Conservation (phyloP, 2,888 invertebrate genomes). For the Pogonocherus hispidulus region DNA sequence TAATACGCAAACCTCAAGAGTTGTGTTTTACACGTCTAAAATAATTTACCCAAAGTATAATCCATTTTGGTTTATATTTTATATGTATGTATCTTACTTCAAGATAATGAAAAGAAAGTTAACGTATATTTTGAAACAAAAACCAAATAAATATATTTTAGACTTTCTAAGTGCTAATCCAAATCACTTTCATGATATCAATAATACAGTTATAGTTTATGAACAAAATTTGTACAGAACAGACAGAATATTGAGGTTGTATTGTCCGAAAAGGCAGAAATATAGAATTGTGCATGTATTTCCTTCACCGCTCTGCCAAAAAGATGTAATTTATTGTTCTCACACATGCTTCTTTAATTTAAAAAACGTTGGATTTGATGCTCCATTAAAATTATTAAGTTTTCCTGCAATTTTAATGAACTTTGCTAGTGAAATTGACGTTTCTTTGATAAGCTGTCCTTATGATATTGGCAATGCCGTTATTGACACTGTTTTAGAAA, state of each 20-base stretch:
- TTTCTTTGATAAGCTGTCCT: slow-evolving; percentile 68
- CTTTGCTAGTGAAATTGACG: slow-evolving; percentile 62
- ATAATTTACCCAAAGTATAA: slow-evolving; percentile 55
- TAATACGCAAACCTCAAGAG: slow-evolving; percentile 14
- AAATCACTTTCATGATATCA: slow-evolving; percentile 53
- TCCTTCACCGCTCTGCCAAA: slow-evolving; percentile 32
- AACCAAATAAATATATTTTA: slow-evolving; percentile 52
- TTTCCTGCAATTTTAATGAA: slow-evolving; percentile 43
- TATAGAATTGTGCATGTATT: slow-evolving; percentile 46
- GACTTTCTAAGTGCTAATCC: slow-evolving; percentile 41
- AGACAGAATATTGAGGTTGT: slow-evolving; percentile 49
- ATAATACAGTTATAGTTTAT: slow-evolving; percentile 58
- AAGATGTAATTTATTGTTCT: slow-evolving; percentile 42
- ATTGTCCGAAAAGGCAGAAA: slow-evolving; percentile 37
- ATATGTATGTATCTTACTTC: slow-evolving; percentile 62
- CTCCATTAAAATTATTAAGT: slow-evolving; percentile 42
- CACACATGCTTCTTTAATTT: slow-evolving; percentile 48
- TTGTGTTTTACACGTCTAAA: slow-evolving; percentile 43
- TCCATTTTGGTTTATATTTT: slow-evolving; percentile 59
- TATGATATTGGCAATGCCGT: slow-evolving; percentile 64
- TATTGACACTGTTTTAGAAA: slow-evolving; percentile 74
- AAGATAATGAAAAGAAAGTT: slow-evolving; percentile 54
- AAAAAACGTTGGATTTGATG: slow-evolving; percentile 22
- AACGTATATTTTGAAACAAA: slow-evolving; percentile 50
- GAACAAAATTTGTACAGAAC: slow-evolving; percentile 49